Conservation (phyloP, 2,797 vertebrate species). For the Poeciliopsis presidionis region DNA sequence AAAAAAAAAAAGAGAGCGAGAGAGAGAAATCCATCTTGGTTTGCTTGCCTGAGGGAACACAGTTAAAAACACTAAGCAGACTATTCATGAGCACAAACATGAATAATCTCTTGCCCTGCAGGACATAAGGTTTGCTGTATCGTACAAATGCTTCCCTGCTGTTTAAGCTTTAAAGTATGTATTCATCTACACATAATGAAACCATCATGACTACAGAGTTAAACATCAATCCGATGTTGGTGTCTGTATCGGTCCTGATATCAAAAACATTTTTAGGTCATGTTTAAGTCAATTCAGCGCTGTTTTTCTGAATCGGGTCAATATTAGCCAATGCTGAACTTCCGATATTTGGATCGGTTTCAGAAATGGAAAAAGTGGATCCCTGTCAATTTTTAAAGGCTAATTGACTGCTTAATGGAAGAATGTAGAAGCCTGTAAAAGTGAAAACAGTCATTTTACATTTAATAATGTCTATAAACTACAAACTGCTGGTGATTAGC, state of each 20-base stretch:
- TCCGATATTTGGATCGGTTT: too few species aligned
- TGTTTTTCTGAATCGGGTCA: too few species aligned
- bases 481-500: not conserved
- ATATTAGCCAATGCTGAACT: too few species aligned
- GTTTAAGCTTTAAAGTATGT: not conserved
- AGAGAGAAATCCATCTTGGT: not conserved
- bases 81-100: not conserved
- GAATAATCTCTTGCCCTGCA: not conserved
- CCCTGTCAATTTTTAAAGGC: not conserved
- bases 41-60: slow-evolving; percentile 24
- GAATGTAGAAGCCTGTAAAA: not conserved
- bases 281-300: too few species aligned
- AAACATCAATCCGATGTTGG: not conserved
- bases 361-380: too few species aligned
- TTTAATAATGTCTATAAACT: not conserved
- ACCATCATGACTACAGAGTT: not conserved
- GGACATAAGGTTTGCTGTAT: not conserved
- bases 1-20: too few species aligned
- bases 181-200: not conserved
- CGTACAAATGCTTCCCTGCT: not conserved
- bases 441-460: not conserved
- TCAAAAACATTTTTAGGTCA: too few species aligned
- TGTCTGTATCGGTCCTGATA: too few species aligned
- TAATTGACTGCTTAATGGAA: not conserved
- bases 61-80: slow-evolving; percentile 7